A percentile compares a stretch with the other conserved stretches of the same genome.
These are phyloP conservation scores for Poeciliopsis occidentalis DNA, from an alignment of 2,113 vertebrate genomes.

Conservation along the genomic window DNA sequence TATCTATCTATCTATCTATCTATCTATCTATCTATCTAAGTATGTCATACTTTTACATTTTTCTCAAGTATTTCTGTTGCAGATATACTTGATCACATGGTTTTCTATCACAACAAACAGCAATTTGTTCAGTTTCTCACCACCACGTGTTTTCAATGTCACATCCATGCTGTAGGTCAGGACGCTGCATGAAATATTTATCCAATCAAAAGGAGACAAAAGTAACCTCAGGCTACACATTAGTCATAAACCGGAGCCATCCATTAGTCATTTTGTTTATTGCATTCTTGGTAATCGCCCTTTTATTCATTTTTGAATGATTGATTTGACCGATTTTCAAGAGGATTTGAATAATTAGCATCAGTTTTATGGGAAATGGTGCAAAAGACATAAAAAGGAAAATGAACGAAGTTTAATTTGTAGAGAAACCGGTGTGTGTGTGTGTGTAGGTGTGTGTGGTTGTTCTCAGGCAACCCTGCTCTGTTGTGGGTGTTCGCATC, in stretches of 20 bases:
- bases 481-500: slow-evolving; percentile 57
- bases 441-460: slow-evolving; percentile 1
- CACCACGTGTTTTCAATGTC: slow-evolving; percentile 58
- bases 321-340: slow-evolving; percentile 57
- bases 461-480: slow-evolving; percentile 28
- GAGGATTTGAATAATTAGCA: slow-evolving; percentile 54
- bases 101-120: neutral
- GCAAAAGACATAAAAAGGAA: slow-evolving; percentile 1
- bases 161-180: slow-evolving; percentile 61
- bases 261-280: slow-evolving; percentile 68
- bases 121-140: slow-evolving; percentile 62
- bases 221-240: slow-evolving; percentile 72
- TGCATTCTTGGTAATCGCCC: slow-evolving; percentile 67
- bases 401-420: neutral
- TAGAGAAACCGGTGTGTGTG: neutral
- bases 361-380: slow-evolving; percentile 38
- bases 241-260: slow-evolving; percentile 66
- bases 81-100: neutral
- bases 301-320: slow-evolving; percentile 63
- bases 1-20: no score
- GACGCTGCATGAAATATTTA: slow-evolving; percentile 73
- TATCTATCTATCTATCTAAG: no score
- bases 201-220: slow-evolving; percentile 71
- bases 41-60: no score
- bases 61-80: neutral